phyloP scores from a whole-genome alignment of 2,797 vertebrate genomes.

The Acrocephalus scirpaceus region DNA sequence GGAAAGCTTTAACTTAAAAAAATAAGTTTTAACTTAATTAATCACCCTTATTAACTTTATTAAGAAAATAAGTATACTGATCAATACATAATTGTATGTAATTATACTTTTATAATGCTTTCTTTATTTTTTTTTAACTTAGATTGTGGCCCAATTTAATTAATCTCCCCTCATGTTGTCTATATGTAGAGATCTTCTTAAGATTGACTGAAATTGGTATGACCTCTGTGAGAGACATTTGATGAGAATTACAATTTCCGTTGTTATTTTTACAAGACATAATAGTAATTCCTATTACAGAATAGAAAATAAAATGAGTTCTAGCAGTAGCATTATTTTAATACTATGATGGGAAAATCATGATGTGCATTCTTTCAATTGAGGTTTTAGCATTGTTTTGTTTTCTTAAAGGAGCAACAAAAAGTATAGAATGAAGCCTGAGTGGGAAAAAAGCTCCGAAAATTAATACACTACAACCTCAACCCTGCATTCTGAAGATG shows the following conservation, averaged over 20 bases:
- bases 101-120: neutral
- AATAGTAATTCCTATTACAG: neutral
- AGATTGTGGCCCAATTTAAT: neutral
- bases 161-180: neutral
- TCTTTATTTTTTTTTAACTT: neutral
- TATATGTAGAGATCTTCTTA: neutral
- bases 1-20: neutral
- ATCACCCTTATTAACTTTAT: neutral
- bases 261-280: neutral
- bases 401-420: neutral
- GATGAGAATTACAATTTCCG: neutral
- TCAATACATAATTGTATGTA: neutral
- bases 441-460: neutral
- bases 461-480: neutral
- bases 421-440: neutral
- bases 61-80: neutral
- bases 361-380: conserved; percentile 8
- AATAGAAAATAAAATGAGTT: neutral
- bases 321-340: neutral
- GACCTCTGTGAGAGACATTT: neutral
- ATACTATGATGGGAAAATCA: neutral
- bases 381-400: neutral
- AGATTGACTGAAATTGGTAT: neutral
- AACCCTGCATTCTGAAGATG: neutral
- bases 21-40: neutral